A percentile compares a stretch with the other conserved stretches of the same genome.
Conservation (phyloP, 2,888 invertebrate species). For the Plebejus anna region DNA sequence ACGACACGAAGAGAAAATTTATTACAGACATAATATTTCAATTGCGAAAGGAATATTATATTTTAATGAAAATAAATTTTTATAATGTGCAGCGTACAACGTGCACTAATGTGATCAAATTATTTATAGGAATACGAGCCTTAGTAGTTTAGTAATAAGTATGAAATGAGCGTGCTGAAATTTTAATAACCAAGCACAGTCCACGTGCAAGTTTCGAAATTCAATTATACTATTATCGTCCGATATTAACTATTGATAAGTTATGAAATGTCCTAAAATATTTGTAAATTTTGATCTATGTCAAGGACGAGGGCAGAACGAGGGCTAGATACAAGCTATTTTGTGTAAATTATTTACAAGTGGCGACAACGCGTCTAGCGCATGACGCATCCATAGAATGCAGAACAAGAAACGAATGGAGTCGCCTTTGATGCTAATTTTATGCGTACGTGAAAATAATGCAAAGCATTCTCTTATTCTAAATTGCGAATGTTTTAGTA, state of each 20-base stretch:
- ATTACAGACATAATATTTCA: conserved; percentile 19
- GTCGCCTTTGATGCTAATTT: background rate
- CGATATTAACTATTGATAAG: conserved; percentile 21
- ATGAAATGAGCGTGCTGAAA: conserved; percentile 4
- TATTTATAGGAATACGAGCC: background rate
- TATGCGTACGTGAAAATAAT: background rate
- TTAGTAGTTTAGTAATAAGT: background rate
- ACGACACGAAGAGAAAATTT: conserved; percentile 14
- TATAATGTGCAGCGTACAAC: conserved; percentile 16
- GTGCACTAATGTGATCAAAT: background rate
- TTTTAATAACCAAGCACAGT: background rate
- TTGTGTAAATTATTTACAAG: background rate
- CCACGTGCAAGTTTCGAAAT: conserved; percentile 23
- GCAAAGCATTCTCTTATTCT: background rate
- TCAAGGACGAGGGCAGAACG: background rate
- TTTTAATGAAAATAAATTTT: conserved; percentile 13
- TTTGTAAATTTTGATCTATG: conserved; percentile 3
- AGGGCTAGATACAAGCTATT: background rate
- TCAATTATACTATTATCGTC: conserved; percentile 20
- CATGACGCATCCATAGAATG: too few species aligned
- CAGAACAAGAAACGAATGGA: background rate
- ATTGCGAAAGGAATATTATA: conserved; percentile 17
- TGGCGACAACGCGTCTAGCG: background rate
- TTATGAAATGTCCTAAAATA: conserved; percentile 22
- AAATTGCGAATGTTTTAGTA: background rate